Evolutionary conservation across 1,140 invertebrate genomes (phyloP), one percentile per base, ranked within the genome.

Genomic region (Ephestia elutella): DNA sequence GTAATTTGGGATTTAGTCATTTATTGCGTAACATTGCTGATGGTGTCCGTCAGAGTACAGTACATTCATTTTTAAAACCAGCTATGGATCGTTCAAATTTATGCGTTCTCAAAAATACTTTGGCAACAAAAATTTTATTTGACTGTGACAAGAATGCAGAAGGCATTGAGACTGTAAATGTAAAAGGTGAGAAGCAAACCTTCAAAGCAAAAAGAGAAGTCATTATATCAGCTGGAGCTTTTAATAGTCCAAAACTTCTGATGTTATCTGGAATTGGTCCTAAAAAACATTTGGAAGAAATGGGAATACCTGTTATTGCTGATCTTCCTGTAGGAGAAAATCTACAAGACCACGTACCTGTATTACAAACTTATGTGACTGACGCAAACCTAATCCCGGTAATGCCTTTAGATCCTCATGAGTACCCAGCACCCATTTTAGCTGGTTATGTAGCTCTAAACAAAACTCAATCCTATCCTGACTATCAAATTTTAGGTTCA

Each of bases 401-500:
- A 5, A 7, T 32, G 9, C 30, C 30, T 10, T 7, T 32, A 7
- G 9, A 32, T 32, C 30, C 30, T 32, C n/a, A 30, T 57, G 0
- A 10, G 10, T 57, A 18, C n/a, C 49, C 56, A 2, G 19, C 2
- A n/a, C 94, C 94, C 0, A 92, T 92, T 0, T 93, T 92, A 61
- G 90, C 95, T 1, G 94, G 94, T 0, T 71, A 95, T 18, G 94
- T 95, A 71, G 92, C 93, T 0, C 92, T 95, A 0, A 58, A 66
- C 32, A 55, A 61, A 21, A 17, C 7, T 9, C 48, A 61, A 30
- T 13, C 17, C 0, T 58, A 59, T 25, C 64, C 60, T 0, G 62
- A 66, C 35, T 57, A 60, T 35, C 55, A 66, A 49, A 49, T 50
- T 8, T n/a, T 56, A 2, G 49, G 20, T 17, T 21, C 58, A 48